Base-by-base conservation (phyloP, 2,888 invertebrate species). In the Cacoxenus indagator region DNA sequence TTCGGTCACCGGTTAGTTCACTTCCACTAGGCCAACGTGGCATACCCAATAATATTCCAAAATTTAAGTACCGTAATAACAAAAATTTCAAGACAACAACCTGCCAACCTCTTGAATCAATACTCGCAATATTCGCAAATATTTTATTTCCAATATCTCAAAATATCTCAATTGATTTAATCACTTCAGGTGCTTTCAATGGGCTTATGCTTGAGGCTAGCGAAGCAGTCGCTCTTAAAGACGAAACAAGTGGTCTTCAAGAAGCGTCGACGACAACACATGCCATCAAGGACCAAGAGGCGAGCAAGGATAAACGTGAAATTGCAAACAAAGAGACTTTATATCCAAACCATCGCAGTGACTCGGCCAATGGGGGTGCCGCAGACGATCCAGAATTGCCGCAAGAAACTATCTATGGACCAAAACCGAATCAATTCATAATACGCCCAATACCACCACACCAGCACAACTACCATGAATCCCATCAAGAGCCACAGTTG, bases 271-370 rank as follows among this genome's bases (percentile, higher is more conserved):
- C 67, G 46, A 51, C 67, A 62, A 70, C 37, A 54, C 37, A 55
- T 22, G 64, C 69, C 68, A 64, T 48, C 0, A 31, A 57, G 64
- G 73, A 75, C 69, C 70, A 74, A 71, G 78, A 81, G 67, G 75
- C 78, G 29, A 73, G 82, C 67, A 87, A 87, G 76, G 87, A 87
- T 72, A 87, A 87, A 75, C 82, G 87, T 68, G 86, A 87, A 77
- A 83, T 87, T 69, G 83, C 81, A 67, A 76, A 80, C 54, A 86
- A 87, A 71, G 85, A 86, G 67, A 86, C 87, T 19, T 68, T 78
- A 14, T 86, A 85, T 82, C 81, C 87, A 29, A 87, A 87, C 76
- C 86, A 86, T 74, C 84, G 86, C 62, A 79, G 78, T 43, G 83
- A 81, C 51, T 71, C 77, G 0, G 65, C 67, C 6, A 71, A 69